Evolutionary conservation across 1,140 invertebrate genomes (phyloP), one percentile per base, ranked within the genome.

Genomic region (Tyrophagus putrescentiae): DNA sequence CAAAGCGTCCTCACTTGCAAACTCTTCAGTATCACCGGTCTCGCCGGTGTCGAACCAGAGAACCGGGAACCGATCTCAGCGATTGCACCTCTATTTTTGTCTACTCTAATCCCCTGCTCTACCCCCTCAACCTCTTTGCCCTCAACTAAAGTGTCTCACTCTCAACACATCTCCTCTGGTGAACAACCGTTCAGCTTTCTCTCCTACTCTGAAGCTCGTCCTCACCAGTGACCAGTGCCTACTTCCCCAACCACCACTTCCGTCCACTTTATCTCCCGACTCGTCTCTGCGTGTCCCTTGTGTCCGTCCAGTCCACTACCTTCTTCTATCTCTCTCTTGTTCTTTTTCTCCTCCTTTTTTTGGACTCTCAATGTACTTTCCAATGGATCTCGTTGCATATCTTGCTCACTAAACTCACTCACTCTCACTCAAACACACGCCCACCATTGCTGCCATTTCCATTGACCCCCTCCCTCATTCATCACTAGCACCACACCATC

Each of bases 211-310:
- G 13, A 48, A 48, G 21, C 7, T 7, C 23, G 7, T 48, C 31
- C 21, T 29, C 45, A 48, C 45, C 31, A n/a, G n/a, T 48, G 45
- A 48, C 45, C 45, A 7, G 45, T 48, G 45, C 45, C 45, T 48
- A 21, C 13, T 13, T 39, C 36, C 36, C 13, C 13, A 39, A 13
- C 21, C 36, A 39, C 36, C 21, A 39, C 21, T 13, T 39, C n/a
- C 21, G 36, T 39, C 36, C 13, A 13, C 36, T 39, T 39, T 39
- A n/a, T n/a, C n/a, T n/a, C n/a, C n/a, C n/a, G n/a, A n/a, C n/a
- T 39, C 21, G 36, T 13, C 21, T 13, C 21, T 39, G 36, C 13
- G 21, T 39, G 36, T 39, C 36, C 13, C 21, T 39, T 21, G 21
- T 39, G 36, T 13, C 36, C 21, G 21, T 21, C 13, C 21, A 13